These are phyloP conservation scores for Drosophila nr. medialis DNA, from an alignment of 2,888 invertebrate species.

Conservation along the genomic window DNA sequence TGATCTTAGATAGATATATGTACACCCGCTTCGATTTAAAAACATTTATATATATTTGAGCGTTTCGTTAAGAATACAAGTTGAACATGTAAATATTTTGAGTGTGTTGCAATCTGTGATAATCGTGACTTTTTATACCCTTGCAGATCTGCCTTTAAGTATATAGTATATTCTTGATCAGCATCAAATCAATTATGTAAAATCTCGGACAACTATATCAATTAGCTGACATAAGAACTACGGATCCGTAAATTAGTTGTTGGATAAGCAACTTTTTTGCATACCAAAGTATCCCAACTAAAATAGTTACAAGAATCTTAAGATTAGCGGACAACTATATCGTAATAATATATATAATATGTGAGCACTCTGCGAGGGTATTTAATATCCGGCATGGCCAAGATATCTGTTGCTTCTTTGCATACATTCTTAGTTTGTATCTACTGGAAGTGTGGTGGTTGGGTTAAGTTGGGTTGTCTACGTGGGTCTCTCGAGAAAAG, in stretches of 20 bases:
- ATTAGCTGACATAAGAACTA: background rate
- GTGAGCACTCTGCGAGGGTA: background rate
- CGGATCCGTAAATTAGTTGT: background rate
- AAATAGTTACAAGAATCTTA: background rate
- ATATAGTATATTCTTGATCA: background rate
- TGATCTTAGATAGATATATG: conserved; percentile 18
- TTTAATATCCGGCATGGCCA: background rate
- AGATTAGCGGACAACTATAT: background rate
- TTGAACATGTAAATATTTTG: background rate
- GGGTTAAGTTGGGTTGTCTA: conserved; percentile 32
- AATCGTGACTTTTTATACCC: background rate
- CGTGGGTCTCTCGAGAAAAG: conserved; percentile 21
- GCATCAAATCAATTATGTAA: background rate
- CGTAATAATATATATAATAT: background rate
- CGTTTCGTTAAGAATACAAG: conserved; percentile 1
- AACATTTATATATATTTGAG: background rate
- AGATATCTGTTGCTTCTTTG: background rate
- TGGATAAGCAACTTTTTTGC: background rate
- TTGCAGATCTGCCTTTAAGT: background rate
- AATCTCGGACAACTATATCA: background rate
- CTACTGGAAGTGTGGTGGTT: conserved; percentile 30
- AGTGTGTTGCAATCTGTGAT: background rate
- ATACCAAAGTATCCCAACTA: background rate
- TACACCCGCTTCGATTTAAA: background rate
- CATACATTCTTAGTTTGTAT: background rate